Percentiles rank a stretch among this genome's conserved stretches.
These are phyloP conservation scores for Dendrolimus punctatus DNA, from an alignment of 1,140 invertebrate genomes.

Conservation along the genomic window DNA sequence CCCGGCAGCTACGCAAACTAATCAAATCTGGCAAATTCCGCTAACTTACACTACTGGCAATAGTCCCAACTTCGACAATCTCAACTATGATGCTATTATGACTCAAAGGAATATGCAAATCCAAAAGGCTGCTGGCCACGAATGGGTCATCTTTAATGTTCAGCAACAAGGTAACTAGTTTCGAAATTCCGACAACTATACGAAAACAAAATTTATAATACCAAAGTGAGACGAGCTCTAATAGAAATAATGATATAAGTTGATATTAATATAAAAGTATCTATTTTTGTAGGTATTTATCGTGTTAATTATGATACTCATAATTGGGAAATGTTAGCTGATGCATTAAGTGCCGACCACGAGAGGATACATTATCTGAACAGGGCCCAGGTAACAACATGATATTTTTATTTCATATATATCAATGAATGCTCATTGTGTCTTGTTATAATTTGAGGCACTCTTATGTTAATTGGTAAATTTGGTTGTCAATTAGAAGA, in stretches of 20 bases:
- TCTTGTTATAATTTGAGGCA: too few species aligned
- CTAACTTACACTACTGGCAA: conserved; percentile 72
- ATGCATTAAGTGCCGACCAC: conserved; percentile 61
- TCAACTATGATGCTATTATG: conserved; percentile 60
- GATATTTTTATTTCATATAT: too few species aligned
- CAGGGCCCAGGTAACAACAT: conserved; percentile 76
- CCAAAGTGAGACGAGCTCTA: too few species aligned
- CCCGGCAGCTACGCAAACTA: conserved; percentile 24
- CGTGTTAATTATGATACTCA: conserved; percentile 83
- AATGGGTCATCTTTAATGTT: conserved; percentile 82
- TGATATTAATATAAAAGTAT: too few species aligned
- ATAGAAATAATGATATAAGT: too few species aligned
- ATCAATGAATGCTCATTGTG: too few species aligned
- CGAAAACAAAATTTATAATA: too few species aligned
- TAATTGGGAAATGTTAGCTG: conserved; percentile 78
- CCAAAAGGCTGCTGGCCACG: conserved; percentile 41
- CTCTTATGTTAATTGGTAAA: too few species aligned
- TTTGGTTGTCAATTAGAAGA: too few species aligned
- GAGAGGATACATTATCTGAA: conserved; percentile 76
- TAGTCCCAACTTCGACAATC: conserved; percentile 73
- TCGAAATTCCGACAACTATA: too few species aligned
- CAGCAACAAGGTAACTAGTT: conserved; percentile 73
- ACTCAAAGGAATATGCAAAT: conserved; percentile 38
- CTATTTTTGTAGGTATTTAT: conserved; percentile 76
- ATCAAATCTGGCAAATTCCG: conserved; percentile 74